These are phyloP conservation scores for Littorina saxatilis DNA, from an alignment of 1,140 invertebrate species.

Conservation along the genomic window DNA sequence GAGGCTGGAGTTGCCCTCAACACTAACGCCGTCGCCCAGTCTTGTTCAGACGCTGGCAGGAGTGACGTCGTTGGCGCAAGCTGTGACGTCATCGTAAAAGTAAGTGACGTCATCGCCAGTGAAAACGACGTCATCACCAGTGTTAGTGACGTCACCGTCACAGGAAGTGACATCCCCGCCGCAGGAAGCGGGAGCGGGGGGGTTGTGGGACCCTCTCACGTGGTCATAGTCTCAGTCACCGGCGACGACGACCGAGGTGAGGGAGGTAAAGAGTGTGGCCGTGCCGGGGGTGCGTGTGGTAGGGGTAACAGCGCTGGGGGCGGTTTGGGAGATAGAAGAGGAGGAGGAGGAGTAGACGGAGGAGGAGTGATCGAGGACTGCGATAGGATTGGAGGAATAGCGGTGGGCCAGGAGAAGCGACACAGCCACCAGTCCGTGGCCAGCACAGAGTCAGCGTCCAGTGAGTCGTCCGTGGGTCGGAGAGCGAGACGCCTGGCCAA, in stretches of 20 bases:
- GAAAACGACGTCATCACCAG: no score
- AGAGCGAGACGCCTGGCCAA: slow-evolving; percentile 8
- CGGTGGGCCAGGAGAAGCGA: neutral
- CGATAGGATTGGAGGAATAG: no score
- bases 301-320: neutral
- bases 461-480: slow-evolving; percentile 10
- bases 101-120: neutral
- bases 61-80: no score
- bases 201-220: neutral
- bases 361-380: neutral
- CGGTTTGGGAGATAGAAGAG: neutral
- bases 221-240: neutral
- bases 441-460: neutral
- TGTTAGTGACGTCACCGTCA: neutral
- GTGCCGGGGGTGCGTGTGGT: neutral
- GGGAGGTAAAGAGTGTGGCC: no score
- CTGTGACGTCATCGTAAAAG: neutral
- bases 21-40: no score
- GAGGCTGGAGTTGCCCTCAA: no score
- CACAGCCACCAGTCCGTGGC: neutral
- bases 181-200: neutral
- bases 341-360: neutral
- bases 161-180: neutral
- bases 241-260: no score
- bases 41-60: no score